These are phyloP conservation scores for Diadema setosum DNA, from an alignment of 35 echinoderm and acorn worm genomes.

Conservation along the genomic window DNA sequence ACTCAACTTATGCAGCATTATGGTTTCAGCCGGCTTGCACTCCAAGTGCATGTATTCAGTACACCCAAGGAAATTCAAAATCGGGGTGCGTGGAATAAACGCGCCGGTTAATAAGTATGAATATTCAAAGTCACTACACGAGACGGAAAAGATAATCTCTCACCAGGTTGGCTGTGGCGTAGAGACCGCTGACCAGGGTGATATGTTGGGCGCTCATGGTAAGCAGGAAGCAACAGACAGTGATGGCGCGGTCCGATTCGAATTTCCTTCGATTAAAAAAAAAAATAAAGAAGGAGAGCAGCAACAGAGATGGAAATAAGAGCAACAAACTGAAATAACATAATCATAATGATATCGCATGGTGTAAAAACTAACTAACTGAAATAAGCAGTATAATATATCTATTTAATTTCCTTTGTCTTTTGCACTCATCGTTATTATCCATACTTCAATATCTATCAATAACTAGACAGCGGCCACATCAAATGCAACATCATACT, in stretches of 20 bases:
- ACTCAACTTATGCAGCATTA: too few relatives aligned
- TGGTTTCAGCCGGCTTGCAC: too few relatives aligned
- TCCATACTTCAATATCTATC: neutral
- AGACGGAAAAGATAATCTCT: too few relatives aligned
- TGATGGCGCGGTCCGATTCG: conserved; percentile 77
- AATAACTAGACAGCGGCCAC: too few relatives aligned
- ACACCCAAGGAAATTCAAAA: too few relatives aligned
- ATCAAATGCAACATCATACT: too few relatives aligned
- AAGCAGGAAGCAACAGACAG: conserved; percentile 65
- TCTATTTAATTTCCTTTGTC: neutral
- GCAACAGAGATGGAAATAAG: too few relatives aligned
- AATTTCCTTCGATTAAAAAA: conserved; percentile 51
- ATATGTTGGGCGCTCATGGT: conserved; percentile 66
- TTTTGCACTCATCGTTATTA: neutral
- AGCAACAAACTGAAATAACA: neutral
- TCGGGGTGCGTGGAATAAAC: too few relatives aligned
- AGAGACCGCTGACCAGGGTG: conserved; percentile 61
- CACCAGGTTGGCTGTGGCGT: conserved; percentile 56
- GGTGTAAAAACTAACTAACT: neutral
- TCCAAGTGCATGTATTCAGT: too few relatives aligned
- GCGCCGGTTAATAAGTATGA: too few relatives aligned
- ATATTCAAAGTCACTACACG: too few relatives aligned
- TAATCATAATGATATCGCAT: neutral
- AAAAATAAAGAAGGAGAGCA: too few relatives aligned
- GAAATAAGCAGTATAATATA: neutral